Evolutionary conservation across 2,113 vertebrate species (phyloP).

Genomic region (Catharus minimus): DNA sequence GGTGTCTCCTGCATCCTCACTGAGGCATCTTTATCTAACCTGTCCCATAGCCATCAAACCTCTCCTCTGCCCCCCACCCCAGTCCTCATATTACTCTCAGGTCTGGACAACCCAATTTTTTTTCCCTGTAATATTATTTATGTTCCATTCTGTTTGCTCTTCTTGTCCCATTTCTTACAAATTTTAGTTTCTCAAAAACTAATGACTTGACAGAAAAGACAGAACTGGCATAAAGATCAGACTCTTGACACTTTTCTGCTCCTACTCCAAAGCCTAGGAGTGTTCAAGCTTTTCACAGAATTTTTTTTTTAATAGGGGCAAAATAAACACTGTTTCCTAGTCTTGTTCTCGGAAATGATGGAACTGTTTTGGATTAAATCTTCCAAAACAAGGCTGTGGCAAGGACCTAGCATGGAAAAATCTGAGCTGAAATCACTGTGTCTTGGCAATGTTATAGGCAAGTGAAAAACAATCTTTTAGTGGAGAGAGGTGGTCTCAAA

Average conservation of each 20-base stretch:
- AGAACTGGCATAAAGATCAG: not conserved
- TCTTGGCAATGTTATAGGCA: not conserved
- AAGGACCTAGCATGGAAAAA: slow-evolving; percentile 32
- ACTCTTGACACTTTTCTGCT: not conserved
- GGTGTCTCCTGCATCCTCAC: not conserved
- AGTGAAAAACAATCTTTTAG: not conserved
- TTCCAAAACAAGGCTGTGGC: slow-evolving; percentile 43
- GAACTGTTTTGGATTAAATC: slow-evolving; percentile 26
- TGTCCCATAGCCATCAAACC: not conserved
- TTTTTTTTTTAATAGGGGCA: not conserved
- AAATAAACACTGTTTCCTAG: slow-evolving; percentile 18
- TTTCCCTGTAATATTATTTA: not conserved
- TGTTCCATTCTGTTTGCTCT: not conserved
- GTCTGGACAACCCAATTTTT: rapidly evolving
- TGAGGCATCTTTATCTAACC: not conserved
- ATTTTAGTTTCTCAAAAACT: not conserved
- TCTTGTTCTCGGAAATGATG: slow-evolving; percentile 28
- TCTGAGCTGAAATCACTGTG: slow-evolving; percentile 10
- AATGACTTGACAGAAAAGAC: not conserved
- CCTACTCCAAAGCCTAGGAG: not conserved
- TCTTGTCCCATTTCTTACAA: not conserved
- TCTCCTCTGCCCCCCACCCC: no score
- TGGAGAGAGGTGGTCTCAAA: not conserved
- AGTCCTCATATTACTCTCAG: not conserved
- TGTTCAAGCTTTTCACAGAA: not conserved